These are phyloP conservation scores for Gymnoscelis rufifasciata DNA, from an alignment of 2,888 invertebrate genomes.

Conservation along the genomic window DNA sequence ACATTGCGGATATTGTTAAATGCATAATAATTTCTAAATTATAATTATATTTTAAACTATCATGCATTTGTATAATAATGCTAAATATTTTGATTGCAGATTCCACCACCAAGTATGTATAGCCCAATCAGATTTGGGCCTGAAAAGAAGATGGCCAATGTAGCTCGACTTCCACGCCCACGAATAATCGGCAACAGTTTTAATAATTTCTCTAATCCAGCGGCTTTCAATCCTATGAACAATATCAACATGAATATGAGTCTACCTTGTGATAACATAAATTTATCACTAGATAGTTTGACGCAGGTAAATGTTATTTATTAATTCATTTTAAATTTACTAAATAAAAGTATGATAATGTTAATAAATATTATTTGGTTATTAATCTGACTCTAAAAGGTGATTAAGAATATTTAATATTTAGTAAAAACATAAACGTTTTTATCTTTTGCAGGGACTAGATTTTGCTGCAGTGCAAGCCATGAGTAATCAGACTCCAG, in stretches of 20 bases:
- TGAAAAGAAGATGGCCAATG: constrained; percentile 8
- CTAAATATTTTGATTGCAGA: constrained; percentile 29
- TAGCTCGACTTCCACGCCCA: constrained; percentile 11
- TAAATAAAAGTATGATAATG: no score
- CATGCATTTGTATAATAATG: no score
- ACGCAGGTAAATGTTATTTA: constrained; percentile 57
- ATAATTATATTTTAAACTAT: no score
- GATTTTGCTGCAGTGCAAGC: constrained; percentile 51
- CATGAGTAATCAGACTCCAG: constrained; percentile 19
- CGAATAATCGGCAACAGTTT: constrained; percentile 7
- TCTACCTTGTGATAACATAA: constrained; percentile 54
- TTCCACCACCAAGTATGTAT: constrained; percentile 15
- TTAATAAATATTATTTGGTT: no score
- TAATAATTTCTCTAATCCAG: constrained; percentile 10
- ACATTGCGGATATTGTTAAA: no score
- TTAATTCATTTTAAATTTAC: not conserved
- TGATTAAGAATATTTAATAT: not conserved
- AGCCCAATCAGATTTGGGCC: constrained; percentile 9
- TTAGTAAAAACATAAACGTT: constrained; percentile 5
- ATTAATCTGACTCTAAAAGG: no score
- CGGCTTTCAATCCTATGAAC: constrained; percentile 14
- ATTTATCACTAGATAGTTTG: constrained; percentile 68
- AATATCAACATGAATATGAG: constrained; percentile 7
- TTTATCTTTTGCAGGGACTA: constrained; percentile 50
- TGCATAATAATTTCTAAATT: no score